These are phyloP conservation scores for Pomacea maculata DNA, from an alignment of 1,140 invertebrate genomes.

Conservation along the genomic window DNA sequence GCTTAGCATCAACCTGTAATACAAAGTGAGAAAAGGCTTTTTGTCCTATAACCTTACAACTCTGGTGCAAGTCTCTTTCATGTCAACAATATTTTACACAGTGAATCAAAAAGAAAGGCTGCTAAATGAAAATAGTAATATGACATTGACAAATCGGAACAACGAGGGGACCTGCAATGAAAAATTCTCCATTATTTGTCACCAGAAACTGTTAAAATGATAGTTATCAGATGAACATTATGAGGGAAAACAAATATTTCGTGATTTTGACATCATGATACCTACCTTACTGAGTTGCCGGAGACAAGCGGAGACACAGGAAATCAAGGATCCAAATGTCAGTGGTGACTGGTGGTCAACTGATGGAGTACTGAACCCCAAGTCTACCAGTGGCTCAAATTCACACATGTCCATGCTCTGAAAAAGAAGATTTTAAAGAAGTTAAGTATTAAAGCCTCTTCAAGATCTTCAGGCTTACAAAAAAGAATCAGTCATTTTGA, in stretches of 20 bases:
- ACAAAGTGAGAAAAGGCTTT: neutral
- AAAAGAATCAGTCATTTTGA: too few relatives aligned
- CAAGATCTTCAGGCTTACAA: neutral
- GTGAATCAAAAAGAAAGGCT: too few relatives aligned
- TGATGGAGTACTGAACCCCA: conserved; percentile 60
- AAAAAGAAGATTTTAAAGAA: conserved; percentile 17
- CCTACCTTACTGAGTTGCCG: conserved; percentile 55
- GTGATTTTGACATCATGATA: neutral
- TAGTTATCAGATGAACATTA: too few relatives aligned
- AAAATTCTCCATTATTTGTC: too few relatives aligned
- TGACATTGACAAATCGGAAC: too few relatives aligned
- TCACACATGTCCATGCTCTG: conserved; percentile 58
- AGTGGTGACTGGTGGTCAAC: conserved; percentile 52
- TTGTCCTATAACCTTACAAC: too few relatives aligned
- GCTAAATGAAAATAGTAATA: too few relatives aligned
- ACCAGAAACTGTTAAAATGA: too few relatives aligned
- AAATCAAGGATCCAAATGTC: conserved; percentile 60
- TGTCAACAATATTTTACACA: too few relatives aligned
- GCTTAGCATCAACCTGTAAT: conserved; percentile 12
- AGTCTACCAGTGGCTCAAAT: conserved; percentile 51
- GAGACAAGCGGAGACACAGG: conserved; percentile 58
- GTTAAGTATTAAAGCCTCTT: neutral
- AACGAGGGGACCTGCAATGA: too few relatives aligned
- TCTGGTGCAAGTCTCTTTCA: too few relatives aligned
- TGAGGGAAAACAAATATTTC: too few relatives aligned